Evolutionary conservation across 2,113 vertebrate genomes (phyloP).

Genomic region (Malurus cyaneus): DNA sequence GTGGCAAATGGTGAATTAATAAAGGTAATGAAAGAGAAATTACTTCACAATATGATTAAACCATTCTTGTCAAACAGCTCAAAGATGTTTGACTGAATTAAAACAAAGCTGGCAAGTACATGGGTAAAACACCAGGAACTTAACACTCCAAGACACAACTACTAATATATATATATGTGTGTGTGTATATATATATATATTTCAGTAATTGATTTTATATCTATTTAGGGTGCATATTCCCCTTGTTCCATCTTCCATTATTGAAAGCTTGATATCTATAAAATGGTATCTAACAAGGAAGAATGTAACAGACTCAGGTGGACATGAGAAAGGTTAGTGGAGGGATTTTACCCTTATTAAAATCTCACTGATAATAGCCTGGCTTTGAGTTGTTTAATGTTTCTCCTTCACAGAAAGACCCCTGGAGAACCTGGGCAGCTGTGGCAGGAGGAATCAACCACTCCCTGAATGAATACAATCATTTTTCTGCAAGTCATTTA

Average conservation of each 20-base stretch:
- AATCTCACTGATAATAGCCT: not conserved
- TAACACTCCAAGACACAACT: not conserved
- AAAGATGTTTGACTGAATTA: not conserved
- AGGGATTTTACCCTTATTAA: not conserved
- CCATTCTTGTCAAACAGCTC: not conserved
- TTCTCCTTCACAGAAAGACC: not conserved
- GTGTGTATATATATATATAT: no score
- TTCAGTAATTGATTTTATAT: not conserved
- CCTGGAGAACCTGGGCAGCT: not conserved
- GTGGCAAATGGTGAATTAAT: not conserved
- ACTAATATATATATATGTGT: not conserved
- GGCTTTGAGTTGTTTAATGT: not conserved
- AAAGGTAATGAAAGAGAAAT: not conserved
- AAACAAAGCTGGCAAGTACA: not conserved
- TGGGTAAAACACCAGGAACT: not conserved
- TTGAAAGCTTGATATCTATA: not conserved
- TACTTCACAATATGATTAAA: not conserved
- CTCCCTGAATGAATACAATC: not conserved
- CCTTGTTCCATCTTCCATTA: not conserved
- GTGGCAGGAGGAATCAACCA: not conserved
- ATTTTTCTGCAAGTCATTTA: not conserved
- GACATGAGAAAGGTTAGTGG: not conserved
- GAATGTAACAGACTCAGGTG: not conserved
- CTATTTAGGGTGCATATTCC: not conserved
- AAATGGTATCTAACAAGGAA: not conserved